Evolutionary conservation across 1,140 invertebrate species (phyloP).

Genomic region (Eulimnadia texana): DNA sequence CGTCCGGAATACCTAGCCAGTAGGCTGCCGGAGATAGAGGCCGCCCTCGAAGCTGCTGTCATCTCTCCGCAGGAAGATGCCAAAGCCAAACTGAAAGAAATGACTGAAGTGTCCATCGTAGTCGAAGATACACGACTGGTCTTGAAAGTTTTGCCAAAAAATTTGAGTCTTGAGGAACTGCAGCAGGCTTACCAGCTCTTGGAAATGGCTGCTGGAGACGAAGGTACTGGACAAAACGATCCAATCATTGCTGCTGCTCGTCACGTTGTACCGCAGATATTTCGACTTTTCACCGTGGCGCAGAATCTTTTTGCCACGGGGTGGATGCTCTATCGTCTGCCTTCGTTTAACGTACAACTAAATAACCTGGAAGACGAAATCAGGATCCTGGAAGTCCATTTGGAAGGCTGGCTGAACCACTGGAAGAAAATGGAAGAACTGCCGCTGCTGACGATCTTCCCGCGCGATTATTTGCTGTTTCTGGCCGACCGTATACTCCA

Average conservation of each 20-base stretch:
- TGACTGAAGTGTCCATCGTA: not conserved
- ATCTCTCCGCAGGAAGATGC: constrained; percentile 3
- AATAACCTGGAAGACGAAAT: not conserved
- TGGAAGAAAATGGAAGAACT: not conserved
- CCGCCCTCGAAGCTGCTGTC: not conserved
- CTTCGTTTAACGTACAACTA: not conserved
- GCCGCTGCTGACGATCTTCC: not conserved
- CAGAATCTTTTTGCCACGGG: not conserved
- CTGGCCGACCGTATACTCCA: not conserved
- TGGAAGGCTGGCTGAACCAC: not conserved
- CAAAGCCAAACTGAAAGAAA: constrained; percentile 3
- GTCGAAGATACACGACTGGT: not conserved
- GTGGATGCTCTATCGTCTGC: not conserved
- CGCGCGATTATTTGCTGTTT: not conserved
- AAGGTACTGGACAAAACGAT: not conserved
- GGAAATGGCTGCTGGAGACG: constrained; percentile 1
- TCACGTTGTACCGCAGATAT: not conserved
- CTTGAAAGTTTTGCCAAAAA: not conserved
- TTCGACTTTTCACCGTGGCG: not conserved
- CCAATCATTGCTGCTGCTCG: not conserved
- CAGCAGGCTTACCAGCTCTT: constrained; percentile 5
- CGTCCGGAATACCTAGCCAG: not conserved
- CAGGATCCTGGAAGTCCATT: not conserved
- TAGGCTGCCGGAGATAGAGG: not conserved
- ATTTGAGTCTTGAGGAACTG: not conserved